phyloP scores from a whole-genome alignment of 2,888 invertebrate species.

The Lasioglossum lativentre region DNA sequence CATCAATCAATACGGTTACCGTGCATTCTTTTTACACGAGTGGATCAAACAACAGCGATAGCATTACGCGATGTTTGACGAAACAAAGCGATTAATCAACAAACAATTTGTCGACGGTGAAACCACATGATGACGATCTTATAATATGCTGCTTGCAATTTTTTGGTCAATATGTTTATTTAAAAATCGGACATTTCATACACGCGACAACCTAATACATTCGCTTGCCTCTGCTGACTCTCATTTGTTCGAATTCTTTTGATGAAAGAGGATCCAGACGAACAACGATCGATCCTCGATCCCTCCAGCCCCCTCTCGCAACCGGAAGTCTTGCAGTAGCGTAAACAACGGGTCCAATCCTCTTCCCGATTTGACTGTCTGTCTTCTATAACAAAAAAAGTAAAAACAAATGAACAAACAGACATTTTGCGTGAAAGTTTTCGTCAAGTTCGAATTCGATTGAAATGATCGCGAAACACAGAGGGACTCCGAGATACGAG shows the following conservation, averaged over 20 bases:
- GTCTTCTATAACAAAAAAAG: constrained; percentile 29
- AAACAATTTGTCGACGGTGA: too few species aligned
- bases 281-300: constrained; percentile 22
- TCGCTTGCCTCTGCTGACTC: neutral
- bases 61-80: too few species aligned
- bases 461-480: neutral
- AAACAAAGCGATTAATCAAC: too few species aligned
- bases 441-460: neutral
- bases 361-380: constrained; percentile 63
- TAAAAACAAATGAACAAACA: constrained; percentile 13
- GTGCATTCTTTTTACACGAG: neutral
- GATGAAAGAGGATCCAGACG: neutral
- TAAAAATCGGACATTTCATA: too few species aligned
- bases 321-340: constrained; percentile 51
- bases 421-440: neutral
- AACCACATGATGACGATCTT: neutral
- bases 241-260: neutral
- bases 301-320: constrained; percentile 33
- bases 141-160: neutral
- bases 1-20: neutral
- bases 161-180: too few species aligned
- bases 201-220: too few species aligned
- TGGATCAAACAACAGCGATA: neutral
- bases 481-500: constrained; percentile 66
- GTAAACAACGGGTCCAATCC: constrained; percentile 67